These are phyloP conservation scores for Betta splendens DNA, from an alignment of 2,797 vertebrate genomes.

Conservation along the genomic window DNA sequence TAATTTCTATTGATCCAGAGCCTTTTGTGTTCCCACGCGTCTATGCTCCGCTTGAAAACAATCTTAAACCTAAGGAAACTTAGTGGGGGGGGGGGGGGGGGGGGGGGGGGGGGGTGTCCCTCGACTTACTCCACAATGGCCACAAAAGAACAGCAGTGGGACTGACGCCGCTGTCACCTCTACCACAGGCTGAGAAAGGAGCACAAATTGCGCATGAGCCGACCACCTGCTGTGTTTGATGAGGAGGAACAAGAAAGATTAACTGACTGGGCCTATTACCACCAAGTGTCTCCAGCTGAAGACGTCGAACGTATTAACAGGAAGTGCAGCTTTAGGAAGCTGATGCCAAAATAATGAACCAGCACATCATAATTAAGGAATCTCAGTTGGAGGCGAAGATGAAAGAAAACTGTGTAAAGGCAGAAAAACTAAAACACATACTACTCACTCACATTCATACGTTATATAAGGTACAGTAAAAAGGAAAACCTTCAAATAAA, in stretches of 20 bases:
- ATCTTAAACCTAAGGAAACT: slow-evolving; percentile 32
- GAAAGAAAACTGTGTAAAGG: not conserved
- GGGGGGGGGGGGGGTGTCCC: no score
- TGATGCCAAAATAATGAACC: slow-evolving; percentile 20
- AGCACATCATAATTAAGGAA: slow-evolving; percentile 5
- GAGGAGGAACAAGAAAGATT: slow-evolving; percentile 42
- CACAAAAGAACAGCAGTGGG: slow-evolving; percentile 3
- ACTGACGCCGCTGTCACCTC: slow-evolving; percentile 42
- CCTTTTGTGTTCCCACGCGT: slow-evolving; percentile 40
- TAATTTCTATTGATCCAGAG: slow-evolving; percentile 70
- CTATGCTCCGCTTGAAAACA: slow-evolving; percentile 44
- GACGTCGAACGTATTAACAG: slow-evolving; percentile 12
- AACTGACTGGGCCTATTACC: slow-evolving; percentile 54
- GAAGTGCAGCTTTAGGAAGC: slow-evolving; percentile 2
- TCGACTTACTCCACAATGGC: slow-evolving; percentile 1
- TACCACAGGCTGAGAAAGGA: not conserved
- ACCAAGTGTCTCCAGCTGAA: slow-evolving; percentile 19
- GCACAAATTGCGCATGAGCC: slow-evolving; percentile 35
- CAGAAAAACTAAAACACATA: not conserved
- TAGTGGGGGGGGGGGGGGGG: no score
- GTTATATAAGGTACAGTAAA: slow-evolving; percentile 1
- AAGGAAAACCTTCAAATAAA: slow-evolving; percentile 10
- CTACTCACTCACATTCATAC: not conserved
- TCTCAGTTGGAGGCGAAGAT: slow-evolving; percentile 1
- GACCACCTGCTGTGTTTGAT: slow-evolving; percentile 46